Conservation (phyloP, 2,888 invertebrate species). For the Tiphia femorata region DNA sequence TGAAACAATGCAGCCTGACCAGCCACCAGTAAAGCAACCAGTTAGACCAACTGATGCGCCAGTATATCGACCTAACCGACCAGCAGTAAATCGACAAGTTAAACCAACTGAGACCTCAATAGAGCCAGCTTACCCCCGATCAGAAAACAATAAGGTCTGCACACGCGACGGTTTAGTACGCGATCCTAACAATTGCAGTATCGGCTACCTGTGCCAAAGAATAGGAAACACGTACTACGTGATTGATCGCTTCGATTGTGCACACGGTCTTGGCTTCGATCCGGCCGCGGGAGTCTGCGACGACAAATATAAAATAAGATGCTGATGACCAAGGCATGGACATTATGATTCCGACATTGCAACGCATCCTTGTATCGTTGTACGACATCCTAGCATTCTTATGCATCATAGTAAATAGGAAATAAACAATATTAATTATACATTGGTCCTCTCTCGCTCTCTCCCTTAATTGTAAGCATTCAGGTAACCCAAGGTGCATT, state of each 20-base stretch:
- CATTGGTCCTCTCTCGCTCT: too few relatives aligned
- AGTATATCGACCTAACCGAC: slow-evolving; percentile 2
- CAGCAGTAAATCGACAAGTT: neutral
- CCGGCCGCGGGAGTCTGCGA: slow-evolving; percentile 64
- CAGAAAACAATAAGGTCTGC: slow-evolving; percentile 56
- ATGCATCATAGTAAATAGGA: too few relatives aligned
- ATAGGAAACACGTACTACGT: neutral
- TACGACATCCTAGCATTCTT: too few relatives aligned
- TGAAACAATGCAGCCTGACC: slow-evolving; percentile 29
- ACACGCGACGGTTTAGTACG: slow-evolving; percentile 67
- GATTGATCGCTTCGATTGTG: slow-evolving; percentile 61
- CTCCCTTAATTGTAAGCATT: too few relatives aligned
- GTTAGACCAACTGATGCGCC: neutral
- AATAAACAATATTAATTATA: too few relatives aligned
- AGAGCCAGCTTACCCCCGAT: too few relatives aligned
- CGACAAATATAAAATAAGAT: slow-evolving; percentile 43
- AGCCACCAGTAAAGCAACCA: slow-evolving; percentile 3
- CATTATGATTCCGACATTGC: too few relatives aligned
- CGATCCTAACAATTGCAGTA: slow-evolving; percentile 65
- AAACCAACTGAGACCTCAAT: too few relatives aligned
- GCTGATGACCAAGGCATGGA: too few relatives aligned
- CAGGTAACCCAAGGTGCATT: too few relatives aligned
- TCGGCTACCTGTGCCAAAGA: slow-evolving; percentile 68
- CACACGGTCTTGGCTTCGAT: slow-evolving; percentile 66
- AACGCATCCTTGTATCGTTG: too few relatives aligned